Base-by-base conservation (phyloP, 2,113 vertebrate species). In the Macquaria australasica region DNA sequence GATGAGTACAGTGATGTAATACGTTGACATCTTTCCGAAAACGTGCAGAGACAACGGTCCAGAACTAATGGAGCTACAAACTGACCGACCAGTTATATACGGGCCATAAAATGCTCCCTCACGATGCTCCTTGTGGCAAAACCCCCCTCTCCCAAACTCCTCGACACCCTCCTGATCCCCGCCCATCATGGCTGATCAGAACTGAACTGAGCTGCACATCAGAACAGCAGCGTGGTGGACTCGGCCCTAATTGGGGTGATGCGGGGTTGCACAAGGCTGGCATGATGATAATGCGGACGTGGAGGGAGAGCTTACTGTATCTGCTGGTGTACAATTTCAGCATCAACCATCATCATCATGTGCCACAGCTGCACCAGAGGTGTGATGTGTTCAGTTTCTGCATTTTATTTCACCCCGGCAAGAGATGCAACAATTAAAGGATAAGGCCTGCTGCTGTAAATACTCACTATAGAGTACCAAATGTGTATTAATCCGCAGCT, bases 41-140 rank as follows among this genome's bases (percentile, higher is more conserved):
- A 88, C 69, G 67, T 50, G 21, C 77, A 82, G 80, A 90, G 48
- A 89, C 77, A 78, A 78, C 86, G 86, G 76, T 81, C 62, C 83
- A 73, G 81, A 88, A 81, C 82, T 88, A 93, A 90, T 89, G 81
- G 88, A 89, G 78, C 85, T 82, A 81, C 60, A 90, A 88, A 91
- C 89, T 76, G 77, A 89, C 87, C 84, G 83, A 85, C 77, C 85
- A 75, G 81, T 84, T 83, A 86, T 75, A 67, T 59, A 77, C 62
- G 86, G 70, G 64, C 77, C 80, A 74, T 75, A 64, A 85, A 81
- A 66, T 59, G 21, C 67, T 81, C 60, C 59, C 31, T 81, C 39
- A 55, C 18, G 5, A 31, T 2, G 12, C 21, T 76, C 43, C 34
- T 69, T 34, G 25, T 34, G 41, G 63, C 15, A 58, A 72, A 8